Conservation (phyloP, 64 coral and sea anemone genomes). For the Porites lutea region DNA sequence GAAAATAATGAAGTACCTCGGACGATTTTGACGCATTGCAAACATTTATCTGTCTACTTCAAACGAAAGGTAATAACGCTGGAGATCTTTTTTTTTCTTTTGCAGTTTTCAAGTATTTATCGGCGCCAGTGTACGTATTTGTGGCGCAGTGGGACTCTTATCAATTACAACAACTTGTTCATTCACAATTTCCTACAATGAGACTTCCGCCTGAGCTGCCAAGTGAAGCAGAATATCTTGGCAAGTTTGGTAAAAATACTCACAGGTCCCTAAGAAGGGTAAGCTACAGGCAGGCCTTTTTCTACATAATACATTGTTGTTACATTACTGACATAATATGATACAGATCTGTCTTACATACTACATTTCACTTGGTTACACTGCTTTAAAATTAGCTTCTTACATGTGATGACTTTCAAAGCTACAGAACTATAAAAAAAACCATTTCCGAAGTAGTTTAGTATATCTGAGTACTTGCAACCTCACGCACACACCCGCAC, state of each 20-base stretch:
- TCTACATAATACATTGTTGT: neutral
- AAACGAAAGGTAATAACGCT: neutral
- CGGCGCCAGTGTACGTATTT: conserved; percentile 93
- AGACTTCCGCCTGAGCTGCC: conserved; percentile 81
- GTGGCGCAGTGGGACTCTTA: conserved; percentile 99
- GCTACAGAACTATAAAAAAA: too few relatives aligned
- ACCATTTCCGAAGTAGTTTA: too few relatives aligned
- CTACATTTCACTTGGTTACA: too few relatives aligned
- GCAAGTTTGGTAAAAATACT: conserved; percentile 96
- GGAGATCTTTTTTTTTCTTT: neutral
- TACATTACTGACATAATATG: neutral
- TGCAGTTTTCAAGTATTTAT: conserved; percentile 84
- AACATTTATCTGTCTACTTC: neutral
- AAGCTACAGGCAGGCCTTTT: neutral
- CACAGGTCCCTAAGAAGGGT: conserved; percentile 93
- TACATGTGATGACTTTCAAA: too few relatives aligned
- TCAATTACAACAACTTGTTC: conserved; percentile 85
- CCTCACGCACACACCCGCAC: neutral
- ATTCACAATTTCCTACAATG: conserved; percentile 76
- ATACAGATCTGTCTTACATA: too few relatives aligned
- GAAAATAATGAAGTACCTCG: too few relatives aligned
- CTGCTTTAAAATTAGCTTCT: too few relatives aligned
- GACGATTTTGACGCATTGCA: too few relatives aligned
- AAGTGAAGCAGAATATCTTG: conserved; percentile 90
- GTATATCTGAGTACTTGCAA: too few relatives aligned